Evolutionary conservation across 2,888 invertebrate species (phyloP).

Genomic region (Metalampra italica): DNA sequence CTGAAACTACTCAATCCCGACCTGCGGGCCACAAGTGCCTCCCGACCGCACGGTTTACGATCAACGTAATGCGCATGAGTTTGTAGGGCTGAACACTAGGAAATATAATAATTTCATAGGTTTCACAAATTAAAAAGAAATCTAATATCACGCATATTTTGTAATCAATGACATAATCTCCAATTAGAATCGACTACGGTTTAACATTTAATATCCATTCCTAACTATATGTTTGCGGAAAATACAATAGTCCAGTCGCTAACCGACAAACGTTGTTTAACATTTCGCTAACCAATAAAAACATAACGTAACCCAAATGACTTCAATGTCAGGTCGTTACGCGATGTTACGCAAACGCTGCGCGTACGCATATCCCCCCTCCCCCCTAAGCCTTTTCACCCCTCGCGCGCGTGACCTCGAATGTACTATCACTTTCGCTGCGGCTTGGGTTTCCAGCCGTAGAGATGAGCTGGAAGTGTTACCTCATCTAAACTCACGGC

Average conservation of each 20-base stretch:
- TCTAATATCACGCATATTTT: no score
- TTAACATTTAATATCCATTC: no score
- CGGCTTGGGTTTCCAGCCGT: neutral
- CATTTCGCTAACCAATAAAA: conserved; percentile 8
- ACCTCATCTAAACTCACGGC: neutral
- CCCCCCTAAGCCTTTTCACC: conserved; percentile 23
- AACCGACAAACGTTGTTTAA: conserved; percentile 6
- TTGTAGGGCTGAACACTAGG: neutral
- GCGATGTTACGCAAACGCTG: conserved; percentile 39
- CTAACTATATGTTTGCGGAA: neutral
- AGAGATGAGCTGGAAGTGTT: conserved; percentile 11
- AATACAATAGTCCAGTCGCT: neutral
- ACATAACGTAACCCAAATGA: conserved; percentile 28
- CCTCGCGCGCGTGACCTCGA: conserved; percentile 26
- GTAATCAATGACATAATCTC: no score
- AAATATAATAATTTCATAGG: no score
- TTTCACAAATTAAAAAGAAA: no score
- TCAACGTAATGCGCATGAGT: conserved; percentile 7
- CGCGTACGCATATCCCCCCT: conserved; percentile 31
- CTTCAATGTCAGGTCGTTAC: conserved; percentile 34
- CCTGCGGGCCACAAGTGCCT: conserved; percentile 8
- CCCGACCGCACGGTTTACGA: conserved; percentile 9
- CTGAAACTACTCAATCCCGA: neutral
- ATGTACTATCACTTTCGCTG: conserved; percentile 34
- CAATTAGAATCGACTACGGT: no score